Conservation (phyloP, 2,113 vertebrate genomes). For the Ceyx melanurus region DNA sequence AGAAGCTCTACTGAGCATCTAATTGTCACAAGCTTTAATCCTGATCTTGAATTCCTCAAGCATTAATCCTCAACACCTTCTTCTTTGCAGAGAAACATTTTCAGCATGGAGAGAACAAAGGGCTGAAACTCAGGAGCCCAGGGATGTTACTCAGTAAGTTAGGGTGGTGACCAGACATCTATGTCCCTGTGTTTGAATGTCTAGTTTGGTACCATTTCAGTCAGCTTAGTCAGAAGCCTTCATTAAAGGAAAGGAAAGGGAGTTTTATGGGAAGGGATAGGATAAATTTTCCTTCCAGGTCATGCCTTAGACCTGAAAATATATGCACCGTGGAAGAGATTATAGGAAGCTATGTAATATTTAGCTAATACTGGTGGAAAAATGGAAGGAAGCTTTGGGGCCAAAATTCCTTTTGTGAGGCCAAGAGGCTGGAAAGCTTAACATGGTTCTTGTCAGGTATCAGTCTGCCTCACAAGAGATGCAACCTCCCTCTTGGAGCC, state of each 20-base stretch:
- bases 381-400: neutral
- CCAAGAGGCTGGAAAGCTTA: neutral
- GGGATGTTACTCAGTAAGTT: neutral
- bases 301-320: neutral
- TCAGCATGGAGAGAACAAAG: neutral
- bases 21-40: neutral
- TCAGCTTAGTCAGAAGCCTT: neutral
- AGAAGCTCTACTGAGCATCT: neutral
- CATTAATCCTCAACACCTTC: neutral
- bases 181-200: neutral
- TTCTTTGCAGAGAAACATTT: neutral
- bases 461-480: neutral
- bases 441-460: fast-evolving
- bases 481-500: neutral
- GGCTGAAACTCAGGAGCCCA: neutral
- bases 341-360: neutral
- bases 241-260: neutral
- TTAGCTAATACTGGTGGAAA: neutral
- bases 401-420: neutral
- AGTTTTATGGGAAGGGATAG: neutral
- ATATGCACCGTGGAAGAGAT: fast-evolving
- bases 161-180: neutral
- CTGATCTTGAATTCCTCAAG: neutral
- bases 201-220: neutral
- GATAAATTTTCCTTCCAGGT: neutral